These are phyloP conservation scores for Clarias laeviceps DNA, from an alignment of 2,797 vertebrate genomes.

Conservation along the genomic window DNA sequence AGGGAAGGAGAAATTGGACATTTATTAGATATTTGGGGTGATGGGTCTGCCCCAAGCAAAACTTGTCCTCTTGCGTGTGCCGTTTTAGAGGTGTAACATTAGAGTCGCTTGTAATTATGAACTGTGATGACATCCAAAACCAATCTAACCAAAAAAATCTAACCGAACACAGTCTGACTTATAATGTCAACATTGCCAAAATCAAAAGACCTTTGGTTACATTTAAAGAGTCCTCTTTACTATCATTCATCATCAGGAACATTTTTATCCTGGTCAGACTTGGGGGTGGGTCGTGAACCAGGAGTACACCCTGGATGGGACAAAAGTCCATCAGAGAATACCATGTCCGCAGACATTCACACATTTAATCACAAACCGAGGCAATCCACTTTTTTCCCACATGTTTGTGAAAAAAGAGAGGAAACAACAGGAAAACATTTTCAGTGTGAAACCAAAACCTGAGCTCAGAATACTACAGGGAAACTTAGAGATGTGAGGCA, in stretches of 20 bases:
- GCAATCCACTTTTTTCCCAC: not conserved
- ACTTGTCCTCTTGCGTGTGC: too few relatives aligned
- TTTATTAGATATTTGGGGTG: too few relatives aligned
- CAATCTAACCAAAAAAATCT: too few relatives aligned
- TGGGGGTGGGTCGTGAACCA: not conserved
- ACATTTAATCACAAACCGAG: not conserved
- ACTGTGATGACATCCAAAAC: too few relatives aligned
- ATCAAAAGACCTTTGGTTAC: not conserved
- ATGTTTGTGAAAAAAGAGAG: not conserved
- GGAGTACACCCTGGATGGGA: not conserved
- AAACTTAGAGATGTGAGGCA: not conserved
- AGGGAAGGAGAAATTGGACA: too few relatives aligned
- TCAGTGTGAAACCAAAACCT: not conserved
- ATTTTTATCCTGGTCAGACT: not conserved
- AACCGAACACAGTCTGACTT: too few relatives aligned
- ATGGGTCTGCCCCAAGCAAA: too few relatives aligned
- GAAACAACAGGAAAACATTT: not conserved
- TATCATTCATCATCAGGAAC: not conserved
- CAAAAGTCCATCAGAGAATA: not conserved
- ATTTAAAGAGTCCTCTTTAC: not conserved
- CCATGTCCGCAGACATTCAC: constrained; percentile 3
- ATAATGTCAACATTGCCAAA: not conserved
- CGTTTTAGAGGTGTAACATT: too few relatives aligned
- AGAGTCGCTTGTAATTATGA: too few relatives aligned
- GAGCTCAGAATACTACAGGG: not conserved